Evolutionary conservation across 2,113 vertebrate species (phyloP).

Genomic region (Python bivittatus): DNA sequence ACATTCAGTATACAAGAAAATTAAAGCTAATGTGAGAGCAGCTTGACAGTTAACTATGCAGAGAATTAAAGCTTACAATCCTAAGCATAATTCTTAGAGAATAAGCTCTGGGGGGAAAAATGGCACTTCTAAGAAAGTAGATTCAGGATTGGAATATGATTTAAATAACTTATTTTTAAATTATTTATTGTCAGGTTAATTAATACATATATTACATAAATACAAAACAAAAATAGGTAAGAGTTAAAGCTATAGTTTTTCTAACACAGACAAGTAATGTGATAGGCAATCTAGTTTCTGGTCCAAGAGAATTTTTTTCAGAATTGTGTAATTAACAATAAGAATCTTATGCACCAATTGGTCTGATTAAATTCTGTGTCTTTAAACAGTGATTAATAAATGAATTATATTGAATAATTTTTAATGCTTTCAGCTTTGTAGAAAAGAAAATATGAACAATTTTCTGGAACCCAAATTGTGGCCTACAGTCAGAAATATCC

Average conservation of each 20-base stretch:
- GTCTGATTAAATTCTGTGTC: fast-evolving
- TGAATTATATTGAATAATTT: neutral
- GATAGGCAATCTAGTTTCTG: neutral
- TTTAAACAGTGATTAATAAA: neutral
- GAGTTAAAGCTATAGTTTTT: neutral
- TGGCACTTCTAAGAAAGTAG: neutral
- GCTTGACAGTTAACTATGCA: neutral
- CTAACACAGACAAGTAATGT: neutral
- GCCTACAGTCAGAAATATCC: neutral
- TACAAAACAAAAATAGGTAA: neutral
- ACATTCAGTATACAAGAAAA: neutral
- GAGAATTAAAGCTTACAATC: neutral
- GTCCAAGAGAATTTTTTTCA: neutral
- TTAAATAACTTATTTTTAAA: neutral
- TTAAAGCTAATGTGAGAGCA: neutral
- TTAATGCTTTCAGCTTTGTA: fast-evolving
- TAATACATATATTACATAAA: neutral
- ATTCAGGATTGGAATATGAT: neutral
- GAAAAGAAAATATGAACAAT: neutral
- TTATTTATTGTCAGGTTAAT: neutral
- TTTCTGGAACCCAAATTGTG: neutral
- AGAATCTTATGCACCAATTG: neutral
- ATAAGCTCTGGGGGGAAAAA: neutral
- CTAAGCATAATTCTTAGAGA: neutral
- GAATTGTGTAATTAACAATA: neutral